Conservation (phyloP, 2,113 vertebrate species). For the Chlorodrepanis virens region DNA sequence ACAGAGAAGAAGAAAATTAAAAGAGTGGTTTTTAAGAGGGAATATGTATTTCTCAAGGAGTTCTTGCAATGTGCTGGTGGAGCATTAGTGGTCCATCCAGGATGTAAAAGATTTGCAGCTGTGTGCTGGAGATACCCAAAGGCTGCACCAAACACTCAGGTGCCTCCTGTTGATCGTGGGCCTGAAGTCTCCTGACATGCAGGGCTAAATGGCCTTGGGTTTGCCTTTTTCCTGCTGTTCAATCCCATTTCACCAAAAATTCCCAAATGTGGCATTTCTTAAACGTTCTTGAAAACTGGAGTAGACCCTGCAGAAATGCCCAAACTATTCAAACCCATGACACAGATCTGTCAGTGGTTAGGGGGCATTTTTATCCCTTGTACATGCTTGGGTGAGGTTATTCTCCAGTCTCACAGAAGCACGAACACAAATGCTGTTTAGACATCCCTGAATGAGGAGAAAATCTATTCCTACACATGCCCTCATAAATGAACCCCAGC, state of each 20-base stretch:
- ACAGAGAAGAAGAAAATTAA: background rate
- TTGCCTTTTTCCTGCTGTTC: background rate
- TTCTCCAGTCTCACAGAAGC: background rate
- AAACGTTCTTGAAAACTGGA: background rate
- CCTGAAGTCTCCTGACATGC: background rate
- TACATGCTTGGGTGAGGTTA: fast-evolving
- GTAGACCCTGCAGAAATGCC: background rate
- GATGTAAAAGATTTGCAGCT: background rate
- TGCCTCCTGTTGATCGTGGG: fast-evolving
- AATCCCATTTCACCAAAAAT: background rate
- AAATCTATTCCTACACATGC: background rate
- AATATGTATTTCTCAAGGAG: background rate
- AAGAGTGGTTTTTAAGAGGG: background rate
- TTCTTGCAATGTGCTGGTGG: background rate
- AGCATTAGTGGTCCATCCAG: background rate
- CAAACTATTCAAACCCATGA: background rate
- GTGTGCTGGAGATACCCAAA: background rate
- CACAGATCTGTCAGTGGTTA: background rate
- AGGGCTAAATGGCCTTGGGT: background rate
- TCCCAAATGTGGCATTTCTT: background rate
- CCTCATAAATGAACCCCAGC: background rate
- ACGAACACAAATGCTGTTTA: background rate
- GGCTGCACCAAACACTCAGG: background rate
- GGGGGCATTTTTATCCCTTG: background rate
- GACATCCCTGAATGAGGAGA: background rate